phyloP scores from a whole-genome alignment of 1,140 invertebrate genomes.

The Alviniconcha marisindica region DNA sequence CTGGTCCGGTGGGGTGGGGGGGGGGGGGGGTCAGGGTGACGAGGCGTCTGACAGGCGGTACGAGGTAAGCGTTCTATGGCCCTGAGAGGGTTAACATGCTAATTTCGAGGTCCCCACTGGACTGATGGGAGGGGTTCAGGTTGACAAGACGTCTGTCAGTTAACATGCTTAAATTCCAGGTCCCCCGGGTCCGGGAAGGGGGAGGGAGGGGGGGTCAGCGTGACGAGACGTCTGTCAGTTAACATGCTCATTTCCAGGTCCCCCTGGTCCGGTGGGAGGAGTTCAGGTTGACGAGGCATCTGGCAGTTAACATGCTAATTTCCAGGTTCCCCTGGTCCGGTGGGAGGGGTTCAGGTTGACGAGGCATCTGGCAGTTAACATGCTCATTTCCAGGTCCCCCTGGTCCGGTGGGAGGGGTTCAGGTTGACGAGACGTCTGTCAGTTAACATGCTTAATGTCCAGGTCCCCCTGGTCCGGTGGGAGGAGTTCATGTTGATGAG shows the following conservation, averaged over 20 bases:
- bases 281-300: conserved; percentile 79
- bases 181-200: conserved; percentile 73
- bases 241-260: conserved; percentile 71
- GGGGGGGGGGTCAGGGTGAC: conserved; percentile 71
- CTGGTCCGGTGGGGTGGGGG: conserved; percentile 74
- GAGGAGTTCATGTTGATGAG: conserved; percentile 77
- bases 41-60: conserved; percentile 83
- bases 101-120: no score
- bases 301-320: no score
- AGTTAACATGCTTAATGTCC: no score
- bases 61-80: conserved; percentile 73
- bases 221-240: conserved; percentile 83
- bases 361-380: conserved; percentile 86
- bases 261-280: conserved; percentile 75
- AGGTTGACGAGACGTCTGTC: conserved; percentile 81
- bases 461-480: conserved; percentile 75
- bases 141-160: conserved; percentile 83
- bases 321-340: conserved; percentile 74
- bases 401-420: conserved; percentile 75
- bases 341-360: conserved; percentile 73
- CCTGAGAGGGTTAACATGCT: no score
- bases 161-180: no score
- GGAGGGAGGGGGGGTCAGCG: conserved; percentile 75
- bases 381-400: conserved; percentile 71
- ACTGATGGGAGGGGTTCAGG: conserved; percentile 74